Base-by-base conservation (phyloP, 2,113 vertebrate genomes). In the Cynopterus brachyotis region DNA sequence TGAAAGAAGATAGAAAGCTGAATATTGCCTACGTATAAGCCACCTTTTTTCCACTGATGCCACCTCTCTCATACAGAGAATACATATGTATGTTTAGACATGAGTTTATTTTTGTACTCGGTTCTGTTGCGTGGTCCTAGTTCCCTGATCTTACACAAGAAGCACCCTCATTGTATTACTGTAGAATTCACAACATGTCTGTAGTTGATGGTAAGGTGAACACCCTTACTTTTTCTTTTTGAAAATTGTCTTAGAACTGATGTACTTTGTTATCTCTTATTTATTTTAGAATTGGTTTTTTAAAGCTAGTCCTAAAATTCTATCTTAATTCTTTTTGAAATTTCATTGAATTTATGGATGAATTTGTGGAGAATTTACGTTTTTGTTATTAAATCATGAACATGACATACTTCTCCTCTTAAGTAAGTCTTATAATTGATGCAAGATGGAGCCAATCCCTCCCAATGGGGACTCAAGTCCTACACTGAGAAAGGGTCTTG, bases 61-160 rank as follows among this genome's bases (percentile, higher is more conserved):
- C 12, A 13, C 24, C 35, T 35, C 32, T 32, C 12, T 81, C 45
- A n/a, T 13, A 16, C 2, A 55, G 15, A 40, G 22, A 37, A 50
- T 1, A 45, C 17, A 12, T 8, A 1, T 0, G n/a, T 0, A 10
- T 15, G 11, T 32, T 13, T 15, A 7, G 75, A 37, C 24, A 4
- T 22, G 17, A 59, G 26, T 50, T 40, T 59, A 24, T n/a, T 53
- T 66, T 79, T 64, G 55, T 40, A 22, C 42, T 42, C 57, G 13
- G 17, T n/a, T 55, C 64, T 62, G 28, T 12, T 53, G 16, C 3
- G 9, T 9, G 9, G 42, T 42, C 9, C 42, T 24, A 0, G 8
- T 15, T 53, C n/a, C 62, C 87, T 15, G 30, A 4, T 32, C 13
- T 12, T 32, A 13, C n/a, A 35, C 50, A 8, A 32, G 35, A 8